A percentile compares a stretch with the other conserved stretches of the same genome.
These are phyloP conservation scores for Bubo bubo DNA, from an alignment of 2,113 vertebrate genomes.

Conservation along the genomic window DNA sequence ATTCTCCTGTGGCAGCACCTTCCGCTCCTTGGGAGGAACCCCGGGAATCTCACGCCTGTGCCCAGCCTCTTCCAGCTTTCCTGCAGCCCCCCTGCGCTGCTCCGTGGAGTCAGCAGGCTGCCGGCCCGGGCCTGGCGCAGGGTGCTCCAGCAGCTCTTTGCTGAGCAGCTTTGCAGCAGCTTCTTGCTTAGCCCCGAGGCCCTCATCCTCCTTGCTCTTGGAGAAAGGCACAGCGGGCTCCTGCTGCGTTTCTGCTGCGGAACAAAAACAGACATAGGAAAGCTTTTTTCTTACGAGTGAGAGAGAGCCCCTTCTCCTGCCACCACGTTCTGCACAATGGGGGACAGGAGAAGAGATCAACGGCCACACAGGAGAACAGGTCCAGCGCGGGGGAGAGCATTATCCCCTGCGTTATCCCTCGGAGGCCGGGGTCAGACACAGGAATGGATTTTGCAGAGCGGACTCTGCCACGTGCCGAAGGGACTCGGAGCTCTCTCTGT, in stretches of 20 bases:
- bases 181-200: neutral
- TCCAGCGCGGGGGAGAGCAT: accelerated
- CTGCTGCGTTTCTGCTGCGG: neutral
- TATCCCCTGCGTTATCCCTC: too few species aligned
- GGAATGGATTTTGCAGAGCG: neutral
- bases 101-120: neutral
- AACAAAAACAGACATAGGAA: accelerated
- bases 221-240: neutral
- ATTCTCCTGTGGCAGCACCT: neutral
- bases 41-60: neutral
- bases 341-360: neutral
- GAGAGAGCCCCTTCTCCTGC: neutral
- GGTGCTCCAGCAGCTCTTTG: neutral
- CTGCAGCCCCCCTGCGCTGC: neutral
- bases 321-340: neutral
- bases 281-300: accelerated
- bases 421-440: neutral
- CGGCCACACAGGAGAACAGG: accelerated
- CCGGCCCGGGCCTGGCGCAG: neutral
- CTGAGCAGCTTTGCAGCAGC: neutral
- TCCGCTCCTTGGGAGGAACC: neutral
- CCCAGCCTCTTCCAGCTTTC: neutral
- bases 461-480: neutral
- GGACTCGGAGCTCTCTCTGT: neutral
- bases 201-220: conserved; percentile 53